These are phyloP conservation scores for Himalopsyche kuldschensis DNA, from an alignment of 2,888 invertebrate genomes.

Conservation along the genomic window DNA sequence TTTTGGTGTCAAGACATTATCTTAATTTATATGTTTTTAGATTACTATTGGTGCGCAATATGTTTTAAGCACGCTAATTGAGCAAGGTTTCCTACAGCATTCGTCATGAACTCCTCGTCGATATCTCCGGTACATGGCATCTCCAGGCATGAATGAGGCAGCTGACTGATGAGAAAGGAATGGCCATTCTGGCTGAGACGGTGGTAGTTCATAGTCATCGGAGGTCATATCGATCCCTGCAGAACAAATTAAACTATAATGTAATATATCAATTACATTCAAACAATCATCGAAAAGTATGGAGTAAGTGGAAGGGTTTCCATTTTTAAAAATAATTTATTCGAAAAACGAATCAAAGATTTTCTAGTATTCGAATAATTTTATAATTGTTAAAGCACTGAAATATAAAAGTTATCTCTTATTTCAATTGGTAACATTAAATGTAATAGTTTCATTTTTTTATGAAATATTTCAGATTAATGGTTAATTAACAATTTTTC, in stretches of 20 bases:
- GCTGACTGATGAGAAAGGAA: neutral
- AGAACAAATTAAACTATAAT: neutral
- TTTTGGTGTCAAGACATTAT: neutral
- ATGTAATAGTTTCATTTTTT: no score
- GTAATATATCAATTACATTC: neutral
- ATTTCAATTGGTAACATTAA: no score
- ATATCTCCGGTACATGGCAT: constrained; percentile 4
- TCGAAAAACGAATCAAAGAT: no score
- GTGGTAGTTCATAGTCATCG: neutral
- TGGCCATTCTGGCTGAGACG: neutral
- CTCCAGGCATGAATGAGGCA: neutral
- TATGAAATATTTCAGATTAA: no score
- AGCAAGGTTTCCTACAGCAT: constrained; percentile 50
- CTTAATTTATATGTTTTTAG: neutral
- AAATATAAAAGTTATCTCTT: no score
- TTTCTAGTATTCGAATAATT: no score
- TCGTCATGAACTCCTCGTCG: constrained; percentile 51
- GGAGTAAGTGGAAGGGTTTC: no score
- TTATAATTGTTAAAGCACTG: no score
- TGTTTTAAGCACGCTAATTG: constrained; percentile 45
- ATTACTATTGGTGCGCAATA: constrained; percentile 44
- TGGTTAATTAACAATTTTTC: no score
- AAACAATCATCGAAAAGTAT: no score
- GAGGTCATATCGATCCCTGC: neutral
- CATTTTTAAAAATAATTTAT: no score